phyloP scores from a whole-genome alignment of 1,140 invertebrate genomes.

The Spodoptera litura region DNA sequence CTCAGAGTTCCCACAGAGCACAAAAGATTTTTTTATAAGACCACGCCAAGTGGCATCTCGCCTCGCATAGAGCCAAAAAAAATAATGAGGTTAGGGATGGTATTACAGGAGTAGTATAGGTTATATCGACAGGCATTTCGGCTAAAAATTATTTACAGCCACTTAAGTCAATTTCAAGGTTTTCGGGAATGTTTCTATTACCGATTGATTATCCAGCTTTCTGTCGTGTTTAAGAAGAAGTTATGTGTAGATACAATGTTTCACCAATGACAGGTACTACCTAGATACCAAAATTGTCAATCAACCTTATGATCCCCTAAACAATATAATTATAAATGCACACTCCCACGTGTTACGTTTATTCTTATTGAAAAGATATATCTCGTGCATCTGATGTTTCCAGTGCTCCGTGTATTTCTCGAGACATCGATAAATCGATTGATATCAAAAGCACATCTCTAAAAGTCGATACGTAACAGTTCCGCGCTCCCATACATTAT shows the following conservation, averaged over 20 bases:
- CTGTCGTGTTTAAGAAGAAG: no score
- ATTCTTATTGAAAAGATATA: no score
- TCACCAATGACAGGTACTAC: no score
- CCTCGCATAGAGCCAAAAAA: constrained; percentile 65
- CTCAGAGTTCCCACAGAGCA: constrained; percentile 62
- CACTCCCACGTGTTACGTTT: no score
- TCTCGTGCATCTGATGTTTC: background rate
- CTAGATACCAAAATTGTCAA: no score
- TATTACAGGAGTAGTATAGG: background rate
- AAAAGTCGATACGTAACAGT: constrained; percentile 44
- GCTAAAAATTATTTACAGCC: no score
- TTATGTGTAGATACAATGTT: no score
- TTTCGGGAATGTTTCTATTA: no score
- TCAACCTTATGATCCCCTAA: no score
- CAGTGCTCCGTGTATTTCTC: background rate
- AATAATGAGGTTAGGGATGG: constrained; percentile 61
- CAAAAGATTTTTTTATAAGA: constrained; percentile 65
- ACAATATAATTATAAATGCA: no score
- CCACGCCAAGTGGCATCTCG: constrained; percentile 61
- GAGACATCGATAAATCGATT: constrained; percentile 19
- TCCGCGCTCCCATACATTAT: constrained; percentile 56
- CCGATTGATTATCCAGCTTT: no score
- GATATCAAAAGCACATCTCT: constrained; percentile 25
- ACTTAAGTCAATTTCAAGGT: background rate
- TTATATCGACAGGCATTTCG: constrained; percentile 7